Base-by-base conservation (phyloP, 1,140 invertebrate species). In the Bombyx mandarina region DNA sequence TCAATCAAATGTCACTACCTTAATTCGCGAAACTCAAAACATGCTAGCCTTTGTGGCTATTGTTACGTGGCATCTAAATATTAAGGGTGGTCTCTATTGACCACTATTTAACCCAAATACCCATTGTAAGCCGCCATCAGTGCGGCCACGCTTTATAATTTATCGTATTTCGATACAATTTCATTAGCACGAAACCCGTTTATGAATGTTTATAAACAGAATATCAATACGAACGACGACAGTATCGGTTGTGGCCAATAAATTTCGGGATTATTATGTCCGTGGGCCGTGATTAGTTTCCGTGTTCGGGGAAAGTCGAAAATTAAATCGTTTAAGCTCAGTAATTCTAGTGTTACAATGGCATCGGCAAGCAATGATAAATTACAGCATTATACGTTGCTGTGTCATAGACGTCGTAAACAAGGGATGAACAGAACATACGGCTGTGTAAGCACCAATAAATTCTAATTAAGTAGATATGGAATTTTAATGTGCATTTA, bases 261-360 rank as follows among this genome's bases (percentile, higher is more conserved):
- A 86, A 86, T 86, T 73, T 63, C 63, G 67, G 82, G 82, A 86
- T 86, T 86, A 85, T 72, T 77, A 79, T 85, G 83, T 86, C 77
- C 69, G 74, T 79, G 66, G 68, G 69, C 66, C 60, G 75, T 81
- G 80, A 83, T 86, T 82, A 82, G 77, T 69, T 71, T 65, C 68
- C 57, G 67, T 78, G 71, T 70, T 71, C 69, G 70, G 77, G 80
- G 80, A 77, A 82, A 81, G 77, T 77, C 71, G 62, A 77, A 82
- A 83, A 83, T 83, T 77, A 83, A 86, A 79, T 78, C 71, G 73
- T 69, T 75, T 79, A 83, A 81, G 73, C 79, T 75, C 67, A 63
- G 76, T 82, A 79, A 84, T 84, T 75, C 72, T 56, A 57, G 66
- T 66, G 58, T 55, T 69, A 75, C 70, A 75, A 73, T 77, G 65